These are phyloP conservation scores for Escarpia spicata DNA, from an alignment of 2,888 invertebrate species.

Conservation along the genomic window DNA sequence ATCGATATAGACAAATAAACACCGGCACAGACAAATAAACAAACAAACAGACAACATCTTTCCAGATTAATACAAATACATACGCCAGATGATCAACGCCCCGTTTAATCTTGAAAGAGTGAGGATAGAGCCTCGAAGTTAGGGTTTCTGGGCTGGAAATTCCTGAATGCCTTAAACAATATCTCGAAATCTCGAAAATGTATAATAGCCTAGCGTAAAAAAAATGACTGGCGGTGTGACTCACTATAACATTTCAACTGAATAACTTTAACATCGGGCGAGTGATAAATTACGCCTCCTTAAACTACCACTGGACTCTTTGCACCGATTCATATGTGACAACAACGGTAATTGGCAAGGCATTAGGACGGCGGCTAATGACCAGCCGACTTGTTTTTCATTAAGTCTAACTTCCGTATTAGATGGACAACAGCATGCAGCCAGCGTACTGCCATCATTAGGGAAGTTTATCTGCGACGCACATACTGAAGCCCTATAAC, in stretches of 20 bases:
- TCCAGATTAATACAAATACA: neutral
- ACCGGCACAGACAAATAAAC: neutral
- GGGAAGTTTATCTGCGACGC: neutral
- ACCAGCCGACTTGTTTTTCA: constrained; percentile 12
- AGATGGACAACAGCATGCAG: neutral
- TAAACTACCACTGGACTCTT: neutral
- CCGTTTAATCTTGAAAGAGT: too few relatives aligned
- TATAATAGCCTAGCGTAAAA: too few relatives aligned
- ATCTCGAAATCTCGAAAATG: too few relatives aligned
- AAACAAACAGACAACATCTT: neutral
- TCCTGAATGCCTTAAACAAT: too few relatives aligned
- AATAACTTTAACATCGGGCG: neutral
- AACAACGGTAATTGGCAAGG: neutral
- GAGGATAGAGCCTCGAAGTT: too few relatives aligned
- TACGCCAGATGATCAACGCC: too few relatives aligned
- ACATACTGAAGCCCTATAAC: neutral
- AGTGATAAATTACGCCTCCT: neutral
- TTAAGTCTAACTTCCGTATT: neutral
- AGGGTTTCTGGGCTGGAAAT: too few relatives aligned
- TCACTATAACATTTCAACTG: too few relatives aligned
- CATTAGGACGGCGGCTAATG: neutral
- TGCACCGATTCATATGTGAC: neutral
- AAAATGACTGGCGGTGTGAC: too few relatives aligned
- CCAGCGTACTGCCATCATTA: neutral
- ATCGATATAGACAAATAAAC: neutral